These are phyloP conservation scores for Iphiclides podalirius DNA, from an alignment of 2,888 invertebrate species.

Conservation along the genomic window DNA sequence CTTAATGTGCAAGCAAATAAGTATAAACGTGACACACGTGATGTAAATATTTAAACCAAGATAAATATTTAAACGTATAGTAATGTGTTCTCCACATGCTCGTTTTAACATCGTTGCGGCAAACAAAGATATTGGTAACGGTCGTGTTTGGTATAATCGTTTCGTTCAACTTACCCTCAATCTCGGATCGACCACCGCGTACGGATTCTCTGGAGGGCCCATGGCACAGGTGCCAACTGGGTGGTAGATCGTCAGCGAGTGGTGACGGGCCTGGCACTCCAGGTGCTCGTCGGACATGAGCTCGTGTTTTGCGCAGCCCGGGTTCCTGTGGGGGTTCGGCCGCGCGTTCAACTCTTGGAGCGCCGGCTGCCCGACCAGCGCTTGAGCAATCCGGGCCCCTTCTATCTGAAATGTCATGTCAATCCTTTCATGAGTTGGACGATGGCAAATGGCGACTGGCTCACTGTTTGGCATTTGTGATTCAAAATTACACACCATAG, in stretches of 20 bases:
- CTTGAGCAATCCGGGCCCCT: conserved; percentile 85
- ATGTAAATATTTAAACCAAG: too few relatives aligned
- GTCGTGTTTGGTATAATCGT: too few relatives aligned
- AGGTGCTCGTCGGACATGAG: conserved; percentile 87
- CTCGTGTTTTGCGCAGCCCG: conserved; percentile 82
- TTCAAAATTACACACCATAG: too few relatives aligned
- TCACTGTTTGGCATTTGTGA: too few relatives aligned
- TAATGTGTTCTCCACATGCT: too few relatives aligned
- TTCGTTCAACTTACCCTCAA: conserved; percentile 73
- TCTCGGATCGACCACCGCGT: conserved; percentile 86
- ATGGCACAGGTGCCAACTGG: conserved; percentile 91
- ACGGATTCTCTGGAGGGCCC: conserved; percentile 79
- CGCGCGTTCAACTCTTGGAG: conserved; percentile 82
- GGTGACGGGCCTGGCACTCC: conserved; percentile 87
- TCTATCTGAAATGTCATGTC: conserved; percentile 83
- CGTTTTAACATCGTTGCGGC: too few relatives aligned
- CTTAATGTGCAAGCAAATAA: too few relatives aligned
- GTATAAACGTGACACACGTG: too few relatives aligned
- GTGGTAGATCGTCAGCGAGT: conserved; percentile 90
- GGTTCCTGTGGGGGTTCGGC: conserved; percentile 82
- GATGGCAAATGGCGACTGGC: too few relatives aligned
- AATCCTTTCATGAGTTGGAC: not conserved
- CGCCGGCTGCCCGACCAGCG: conserved; percentile 79
- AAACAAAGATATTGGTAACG: too few relatives aligned
- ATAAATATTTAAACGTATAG: too few relatives aligned